Evolutionary conservation across 2,797 vertebrate species (phyloP), one percentile per base, ranked within the genome.

Genomic region (Pteropus rufus): DNA sequence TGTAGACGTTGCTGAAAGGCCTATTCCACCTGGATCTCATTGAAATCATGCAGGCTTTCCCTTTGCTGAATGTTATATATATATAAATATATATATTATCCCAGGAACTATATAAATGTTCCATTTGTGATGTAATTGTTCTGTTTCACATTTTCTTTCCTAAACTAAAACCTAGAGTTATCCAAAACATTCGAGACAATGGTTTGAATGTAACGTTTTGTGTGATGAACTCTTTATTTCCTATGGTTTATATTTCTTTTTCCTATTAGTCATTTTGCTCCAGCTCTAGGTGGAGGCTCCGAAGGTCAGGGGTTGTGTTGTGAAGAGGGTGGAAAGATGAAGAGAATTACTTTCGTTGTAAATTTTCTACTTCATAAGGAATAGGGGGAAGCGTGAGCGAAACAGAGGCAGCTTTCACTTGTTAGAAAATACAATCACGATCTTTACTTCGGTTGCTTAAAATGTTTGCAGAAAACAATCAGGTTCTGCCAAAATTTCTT

Each of bases 121-220:
- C 93, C 54, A 60, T 65, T 93, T 97, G 89, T 98, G 95, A 95
- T 87, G 83, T 89, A 56, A 97, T 88, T 83, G 75, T 94, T 95
- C 96, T 96, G 88, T 81, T 97, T 95, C 93, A 87, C 91, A 97
- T 96, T 97, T 97, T 91, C 93, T 83, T 97, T 76, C 82, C 83
- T 94, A 92, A 96, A 95, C 62, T 87, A 92, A 96, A 91, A 58
- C 34, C 19, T 18, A 8, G 91, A 75, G 80, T 83, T 95, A 94
- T 94, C 85, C 79, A 58, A 91, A 92, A 89, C 86, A 81, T 60
- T 46, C 0, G 16, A 87, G 93, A 94, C 75, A 84, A 93, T 76
- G 89, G 67, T 86, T 54, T 67, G n/a, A 84, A 44, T 11, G 24
- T 85, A 77, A 60, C 1, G 1, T 82, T 94, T 92, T 31, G 46